Evolutionary conservation across 2,797 vertebrate species (phyloP).

Genomic region (Molossus alvarezi): DNA sequence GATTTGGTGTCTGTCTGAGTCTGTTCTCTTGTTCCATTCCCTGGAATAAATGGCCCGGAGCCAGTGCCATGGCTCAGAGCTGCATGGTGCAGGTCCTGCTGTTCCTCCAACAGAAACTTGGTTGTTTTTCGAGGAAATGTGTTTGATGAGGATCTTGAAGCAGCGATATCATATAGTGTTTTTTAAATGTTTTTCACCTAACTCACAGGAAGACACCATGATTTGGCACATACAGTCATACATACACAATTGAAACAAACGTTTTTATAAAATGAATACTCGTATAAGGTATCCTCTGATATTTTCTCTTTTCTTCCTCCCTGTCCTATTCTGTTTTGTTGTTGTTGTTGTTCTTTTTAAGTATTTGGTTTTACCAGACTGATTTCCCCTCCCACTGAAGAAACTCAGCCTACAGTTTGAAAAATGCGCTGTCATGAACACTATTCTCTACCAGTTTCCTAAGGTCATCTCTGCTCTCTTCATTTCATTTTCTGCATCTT

Average conservation of each 20-base stretch:
- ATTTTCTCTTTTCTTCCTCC: background rate
- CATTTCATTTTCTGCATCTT: background rate
- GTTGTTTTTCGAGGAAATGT: background rate
- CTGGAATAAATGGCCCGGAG: background rate
- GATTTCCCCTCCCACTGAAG: background rate
- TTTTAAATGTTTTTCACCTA: constrained; percentile 22
- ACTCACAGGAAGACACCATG: background rate
- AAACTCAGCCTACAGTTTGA: background rate
- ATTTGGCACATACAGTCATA: background rate
- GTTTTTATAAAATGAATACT: constrained; percentile 20
- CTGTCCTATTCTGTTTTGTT: background rate
- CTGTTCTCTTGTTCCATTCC: background rate
- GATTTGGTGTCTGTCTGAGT: background rate
- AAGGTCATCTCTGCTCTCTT: background rate
- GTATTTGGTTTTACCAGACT: constrained; percentile 30
- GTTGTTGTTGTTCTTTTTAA: background rate
- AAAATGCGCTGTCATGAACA: background rate
- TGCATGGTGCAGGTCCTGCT: background rate
- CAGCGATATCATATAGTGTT: background rate
- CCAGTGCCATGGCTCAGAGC: background rate
- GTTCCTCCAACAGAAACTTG: background rate
- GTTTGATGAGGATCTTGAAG: constrained; percentile 23
- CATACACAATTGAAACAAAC: background rate
- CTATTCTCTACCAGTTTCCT: background rate
- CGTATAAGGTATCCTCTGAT: background rate